phyloP scores from a whole-genome alignment of 2,113 vertebrate species.

The Calonectris borealis region DNA sequence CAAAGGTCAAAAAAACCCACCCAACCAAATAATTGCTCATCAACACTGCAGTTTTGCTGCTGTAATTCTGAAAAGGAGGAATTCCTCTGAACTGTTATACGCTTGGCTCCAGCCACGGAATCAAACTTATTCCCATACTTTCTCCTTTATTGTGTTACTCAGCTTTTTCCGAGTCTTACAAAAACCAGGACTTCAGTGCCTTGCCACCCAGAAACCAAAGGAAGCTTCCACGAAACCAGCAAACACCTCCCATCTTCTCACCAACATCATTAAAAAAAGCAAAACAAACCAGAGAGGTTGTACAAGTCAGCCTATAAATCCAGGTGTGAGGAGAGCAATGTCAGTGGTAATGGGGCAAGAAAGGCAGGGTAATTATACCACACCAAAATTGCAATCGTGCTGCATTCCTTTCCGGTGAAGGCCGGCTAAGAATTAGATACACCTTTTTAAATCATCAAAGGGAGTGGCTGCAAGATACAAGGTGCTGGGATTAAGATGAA shows the following conservation, averaged over 20 bases:
- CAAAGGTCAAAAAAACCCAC: background rate
- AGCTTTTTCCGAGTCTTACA: conserved; percentile 19
- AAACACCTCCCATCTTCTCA: conserved; percentile 50
- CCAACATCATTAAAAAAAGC: conserved; percentile 43
- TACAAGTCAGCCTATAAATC: conserved; percentile 25
- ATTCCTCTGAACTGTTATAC: background rate
- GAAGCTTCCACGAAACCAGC: conserved; percentile 60
- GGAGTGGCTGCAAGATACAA: conserved; percentile 41
- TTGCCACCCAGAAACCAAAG: conserved; percentile 58
- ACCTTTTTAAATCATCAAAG: conserved; percentile 35
- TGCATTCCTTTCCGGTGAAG: conserved; percentile 48
- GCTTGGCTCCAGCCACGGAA: background rate
- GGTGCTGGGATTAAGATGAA: conserved; percentile 28
- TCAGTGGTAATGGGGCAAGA: conserved; percentile 57
- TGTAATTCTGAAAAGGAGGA: background rate
- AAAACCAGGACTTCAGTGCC: background rate
- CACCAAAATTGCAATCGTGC: conserved; percentile 10
- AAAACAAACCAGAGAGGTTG: conserved; percentile 55
- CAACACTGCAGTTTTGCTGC: background rate
- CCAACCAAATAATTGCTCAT: background rate
- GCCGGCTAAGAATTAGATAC: conserved; percentile 4
- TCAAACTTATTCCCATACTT: conserved; percentile 12
- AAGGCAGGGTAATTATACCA: conserved; percentile 49
- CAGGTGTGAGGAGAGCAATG: conserved; percentile 41
- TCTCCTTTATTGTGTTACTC: conserved; percentile 19